Evolutionary conservation across 2,888 invertebrate species (phyloP), one percentile per base, ranked within the genome.

Genomic region (Exephanes ischioxanthus): DNA sequence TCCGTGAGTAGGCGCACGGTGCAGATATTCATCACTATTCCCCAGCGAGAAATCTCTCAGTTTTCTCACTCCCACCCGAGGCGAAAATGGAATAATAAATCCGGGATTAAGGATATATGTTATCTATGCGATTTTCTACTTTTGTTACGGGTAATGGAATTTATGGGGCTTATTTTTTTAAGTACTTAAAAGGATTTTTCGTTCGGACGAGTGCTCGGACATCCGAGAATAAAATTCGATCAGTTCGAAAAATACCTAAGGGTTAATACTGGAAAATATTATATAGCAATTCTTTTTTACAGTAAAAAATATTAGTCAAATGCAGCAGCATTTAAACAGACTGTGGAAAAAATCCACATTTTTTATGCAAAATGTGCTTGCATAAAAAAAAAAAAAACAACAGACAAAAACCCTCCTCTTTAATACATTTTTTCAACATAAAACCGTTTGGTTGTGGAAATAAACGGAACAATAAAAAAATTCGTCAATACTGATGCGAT

Each of bases 21-120:
- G 22, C 22, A 58, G 58, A 58, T 58, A 58, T 22, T 26, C 26
- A 58, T 58, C 58, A 16, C 58, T 58, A 58, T 58, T 58, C 22
- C 11, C 1, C 55, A 55, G 9, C 26, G 22, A 26, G 58, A 58
- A 26, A 58, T 58, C 58, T 7, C 45, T 4, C 16, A 14, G 26
- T 26, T 26, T 58, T 58, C 58, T 58, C 58, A 58, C 22, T 14
- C 14, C 26, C 26, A 26, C 58, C 14, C 58, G 26, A 5, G 14
- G 45, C 45, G 58, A 58, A 58, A 58, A 58, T 58, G 11, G 58
- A 58, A 58, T 58, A 58, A 58, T 58, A 58, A 58, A 58, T 58
- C 58, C 26, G 58, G 58, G 58, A 58, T 58, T 58, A 58, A 58
- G 58, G 26, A 58, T 58, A 58, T 58, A 58, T 9, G 58, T 58